A percentile compares a stretch with the other conserved stretches of the same genome.
These are phyloP conservation scores for Actinemys pallida DNA, from an alignment of 2,113 vertebrate species.

Conservation along the genomic window DNA sequence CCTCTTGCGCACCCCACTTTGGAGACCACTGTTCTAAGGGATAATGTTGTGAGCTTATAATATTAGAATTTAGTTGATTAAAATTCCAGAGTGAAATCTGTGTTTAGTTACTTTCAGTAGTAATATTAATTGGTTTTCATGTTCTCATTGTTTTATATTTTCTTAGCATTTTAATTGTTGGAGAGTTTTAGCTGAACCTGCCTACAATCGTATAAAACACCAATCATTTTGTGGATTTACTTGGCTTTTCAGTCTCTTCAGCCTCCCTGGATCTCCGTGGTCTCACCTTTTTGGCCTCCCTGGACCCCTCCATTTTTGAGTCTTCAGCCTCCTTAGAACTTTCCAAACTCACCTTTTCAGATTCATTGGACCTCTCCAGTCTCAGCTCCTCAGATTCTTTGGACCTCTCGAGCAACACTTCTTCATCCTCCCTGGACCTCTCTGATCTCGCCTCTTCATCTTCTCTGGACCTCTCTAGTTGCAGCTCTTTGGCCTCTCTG, in stretches of 20 bases:
- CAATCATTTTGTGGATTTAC: constrained; percentile 11
- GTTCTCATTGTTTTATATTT: not conserved
- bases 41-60: not conserved
- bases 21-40: not conserved
- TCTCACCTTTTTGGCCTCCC: constrained; percentile 64
- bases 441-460: constrained; percentile 62
- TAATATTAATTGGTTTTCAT: not conserved
- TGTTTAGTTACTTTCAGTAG: not conserved
- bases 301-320: constrained; percentile 60
- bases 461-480: constrained; percentile 59
- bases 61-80: not conserved
- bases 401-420: constrained; percentile 57
- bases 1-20: no score
- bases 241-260: constrained; percentile 61
- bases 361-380: not conserved
- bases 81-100: not conserved
- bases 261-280: constrained; percentile 38
- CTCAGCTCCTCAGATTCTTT: constrained; percentile 6
- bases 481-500: constrained; percentile 59
- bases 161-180: not conserved
- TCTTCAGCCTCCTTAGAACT: not conserved
- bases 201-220: not conserved
- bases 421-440: constrained; percentile 69
- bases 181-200: constrained; percentile 17
- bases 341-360: not conserved